These are phyloP conservation scores for Orycteropus afer DNA, from an alignment of 2,113 vertebrate genomes.

Conservation along the genomic window DNA sequence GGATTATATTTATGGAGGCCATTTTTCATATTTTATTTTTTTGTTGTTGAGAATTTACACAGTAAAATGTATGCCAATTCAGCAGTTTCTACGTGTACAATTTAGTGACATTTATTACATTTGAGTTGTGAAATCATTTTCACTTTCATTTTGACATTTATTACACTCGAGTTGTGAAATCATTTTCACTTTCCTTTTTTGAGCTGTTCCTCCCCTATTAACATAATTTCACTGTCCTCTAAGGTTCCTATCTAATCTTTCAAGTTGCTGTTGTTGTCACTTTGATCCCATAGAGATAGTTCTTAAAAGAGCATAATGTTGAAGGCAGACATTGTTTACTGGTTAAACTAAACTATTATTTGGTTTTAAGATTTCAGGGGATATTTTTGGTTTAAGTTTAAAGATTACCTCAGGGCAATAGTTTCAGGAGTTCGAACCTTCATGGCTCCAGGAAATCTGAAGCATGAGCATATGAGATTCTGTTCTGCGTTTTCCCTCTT, in stretches of 20 bases:
- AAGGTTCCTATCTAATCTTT: too few relatives aligned
- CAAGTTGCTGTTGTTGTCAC: too few relatives aligned
- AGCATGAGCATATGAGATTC: neutral
- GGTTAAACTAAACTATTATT: too few relatives aligned
- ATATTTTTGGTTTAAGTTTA: neutral
- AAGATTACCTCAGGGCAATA: neutral
- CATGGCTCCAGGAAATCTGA: neutral
- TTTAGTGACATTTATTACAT: neutral
- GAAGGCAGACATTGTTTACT: too few relatives aligned
- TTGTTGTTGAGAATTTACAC: neutral
- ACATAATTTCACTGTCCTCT: neutral
- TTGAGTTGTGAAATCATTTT: neutral
- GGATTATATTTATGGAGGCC: neutral
- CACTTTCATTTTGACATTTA: neutral
- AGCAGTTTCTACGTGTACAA: neutral
- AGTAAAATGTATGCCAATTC: neutral
- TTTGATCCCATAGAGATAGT: too few relatives aligned
- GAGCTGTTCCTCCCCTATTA: neutral
- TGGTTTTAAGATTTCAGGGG: neutral
- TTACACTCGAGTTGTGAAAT: neutral
- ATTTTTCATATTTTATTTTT: neutral
- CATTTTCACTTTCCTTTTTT: neutral
- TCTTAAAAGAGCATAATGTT: too few relatives aligned
- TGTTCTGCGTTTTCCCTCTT: too few relatives aligned
- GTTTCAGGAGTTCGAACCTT: neutral